Evolutionary conservation across 2,888 invertebrate genomes (phyloP), one percentile per base, ranked within the genome.

Genomic region (Oxycera nigricornis): DNA sequence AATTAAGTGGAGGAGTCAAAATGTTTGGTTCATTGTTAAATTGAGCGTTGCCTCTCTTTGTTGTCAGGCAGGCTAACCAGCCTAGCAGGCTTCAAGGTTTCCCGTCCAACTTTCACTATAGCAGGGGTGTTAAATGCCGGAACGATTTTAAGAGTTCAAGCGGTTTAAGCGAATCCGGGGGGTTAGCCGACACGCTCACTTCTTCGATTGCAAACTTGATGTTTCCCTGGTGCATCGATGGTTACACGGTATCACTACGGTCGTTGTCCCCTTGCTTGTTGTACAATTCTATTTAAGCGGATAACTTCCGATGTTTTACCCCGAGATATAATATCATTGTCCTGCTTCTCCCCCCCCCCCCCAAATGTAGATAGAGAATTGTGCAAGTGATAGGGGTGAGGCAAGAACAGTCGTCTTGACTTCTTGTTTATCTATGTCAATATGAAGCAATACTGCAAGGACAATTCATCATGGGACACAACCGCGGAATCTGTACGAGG

Each of bases 1-100:
- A 75, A 76, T 76, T 75, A 77, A 77, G 73, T 73, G 73, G 65
- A 73, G 57, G 65, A 73, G 67, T 73, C 65, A 73, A 73, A 73
- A 73, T 73, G 73, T 67, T 73, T 73, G 67, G 73, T 73, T 73
- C 73, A 67, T 65, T 73, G 73, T 73, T 73, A 73, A 73, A 73
- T 73, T 73, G 73, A 73, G 73, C 73, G 35, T 73, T 73, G 59
- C 72, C 39, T n/a, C n/a, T n/a, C n/a, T 72, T 72, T 72, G 46
- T 41, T 50, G 46, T n/a, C 30, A 35, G 11, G 24, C 20, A 17
- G 41, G 24, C 14, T 22, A 50, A 68, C 52, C 46, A 68, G 28
- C 28, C 30, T 17, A n/a, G 46, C 41, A 6, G 17, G 67, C 6
- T 7, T 46, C 46, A 3, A n/a, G 4, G 46, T 14, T 7, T 50